Evolutionary conservation across 2,113 vertebrate species (phyloP).

Genomic region (Melanerpes aurifrons): DNA sequence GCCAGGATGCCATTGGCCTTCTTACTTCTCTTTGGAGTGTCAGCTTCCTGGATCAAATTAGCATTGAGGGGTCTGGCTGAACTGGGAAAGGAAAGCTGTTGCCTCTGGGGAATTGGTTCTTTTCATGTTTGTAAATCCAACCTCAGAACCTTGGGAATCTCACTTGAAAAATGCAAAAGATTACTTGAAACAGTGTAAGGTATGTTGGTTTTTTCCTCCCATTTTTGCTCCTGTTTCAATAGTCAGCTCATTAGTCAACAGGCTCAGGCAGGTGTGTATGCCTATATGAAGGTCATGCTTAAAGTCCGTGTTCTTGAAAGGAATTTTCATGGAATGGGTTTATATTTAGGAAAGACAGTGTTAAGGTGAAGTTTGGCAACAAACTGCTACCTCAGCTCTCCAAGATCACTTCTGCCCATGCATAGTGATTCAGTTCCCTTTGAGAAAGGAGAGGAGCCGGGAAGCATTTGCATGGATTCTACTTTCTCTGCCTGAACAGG

Average conservation of each 20-base stretch:
- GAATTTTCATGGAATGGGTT: neutral
- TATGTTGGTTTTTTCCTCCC: accelerated
- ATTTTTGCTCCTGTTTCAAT: neutral
- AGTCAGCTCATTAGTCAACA: neutral
- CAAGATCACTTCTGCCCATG: neutral
- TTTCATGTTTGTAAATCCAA: neutral
- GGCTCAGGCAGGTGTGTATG: neutral
- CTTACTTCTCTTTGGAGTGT: neutral
- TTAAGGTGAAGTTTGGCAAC: neutral
- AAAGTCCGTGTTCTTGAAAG: neutral
- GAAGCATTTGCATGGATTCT: neutral
- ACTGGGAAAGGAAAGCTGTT: neutral
- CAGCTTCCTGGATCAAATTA: neutral
- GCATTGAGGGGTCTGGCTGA: neutral
- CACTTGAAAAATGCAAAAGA: neutral
- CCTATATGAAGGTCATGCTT: neutral
- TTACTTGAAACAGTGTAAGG: neutral
- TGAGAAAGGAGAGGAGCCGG: neutral
- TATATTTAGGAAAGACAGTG: neutral
- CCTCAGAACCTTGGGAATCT: neutral
- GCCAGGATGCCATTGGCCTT: neutral
- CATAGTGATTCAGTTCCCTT: neutral
- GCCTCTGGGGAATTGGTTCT: neutral
- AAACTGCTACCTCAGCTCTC: neutral
- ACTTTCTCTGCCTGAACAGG: neutral